Evolutionary conservation across 1,140 invertebrate species (phyloP), one percentile per base, ranked within the genome.

Genomic region (Diachasmimorpha longicaudata): DNA sequence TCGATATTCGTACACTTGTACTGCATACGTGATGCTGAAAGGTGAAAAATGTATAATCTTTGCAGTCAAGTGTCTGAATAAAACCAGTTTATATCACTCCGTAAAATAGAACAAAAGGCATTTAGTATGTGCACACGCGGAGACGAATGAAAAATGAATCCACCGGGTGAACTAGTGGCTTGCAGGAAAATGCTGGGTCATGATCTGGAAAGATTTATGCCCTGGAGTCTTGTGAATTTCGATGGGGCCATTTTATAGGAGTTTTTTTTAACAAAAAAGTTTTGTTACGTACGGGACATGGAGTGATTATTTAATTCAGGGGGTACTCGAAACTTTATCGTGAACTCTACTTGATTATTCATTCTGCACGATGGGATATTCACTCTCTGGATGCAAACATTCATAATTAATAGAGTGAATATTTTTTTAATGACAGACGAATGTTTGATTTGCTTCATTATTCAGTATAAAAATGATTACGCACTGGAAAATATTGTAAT

Each of bases 1-100:
- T 96, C 95, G 77, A 97, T 96, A 87, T 93, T 93, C 76, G 92
- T 90, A 87, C 95, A 96, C 77, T 93, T 89, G 85, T 90, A 92
- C 63, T 90, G 88, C 77, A 87, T 80, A n/a, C 70, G 21, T 63
- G 58, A 63, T 63, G 58, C 58, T 63, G 23, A 10, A 63, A 63
- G 19, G 6, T 25, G 21, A 63, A 63, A 48, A 25, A 31, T 31
- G 31, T 48, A 71, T 42, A 69, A 69, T 39, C n/a, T 39, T 69
- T 69, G 36, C 39, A 69, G 31, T 39, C 39, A 63, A 63, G 58
- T 63, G 58, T 69, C 46, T 9, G 52, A 48, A 58, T 72, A 39
- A 58, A 58, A 72, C 58, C 5, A 25, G 58, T 63, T 63, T 63
- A 63, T 63, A 63, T 63, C 58, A 63, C 58, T 63, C 19, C 21